Percentiles rank a stretch among this genome's conserved stretches.
Conservation (phyloP, 2,113 vertebrate species). For the Microtus richardsoni region DNA sequence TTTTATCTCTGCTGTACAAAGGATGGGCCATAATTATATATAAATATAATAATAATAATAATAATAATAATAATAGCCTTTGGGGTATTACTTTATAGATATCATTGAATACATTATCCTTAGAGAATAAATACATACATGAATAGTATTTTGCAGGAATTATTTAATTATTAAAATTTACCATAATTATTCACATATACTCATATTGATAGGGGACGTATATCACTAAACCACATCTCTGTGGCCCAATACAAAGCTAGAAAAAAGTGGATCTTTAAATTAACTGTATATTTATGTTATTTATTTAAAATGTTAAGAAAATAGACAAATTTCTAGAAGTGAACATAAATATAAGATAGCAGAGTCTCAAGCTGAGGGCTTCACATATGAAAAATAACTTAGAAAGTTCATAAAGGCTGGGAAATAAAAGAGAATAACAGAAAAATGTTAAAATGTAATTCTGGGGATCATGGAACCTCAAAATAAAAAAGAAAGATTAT, state of each 20-base stretch:
- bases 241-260: background rate
- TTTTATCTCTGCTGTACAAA: background rate
- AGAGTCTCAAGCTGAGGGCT: background rate
- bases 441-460: background rate
- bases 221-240: background rate
- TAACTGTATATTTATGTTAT: background rate
- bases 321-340: background rate
- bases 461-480: background rate
- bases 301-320: background rate
- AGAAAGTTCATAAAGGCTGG: background rate
- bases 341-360: background rate
- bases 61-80: background rate
- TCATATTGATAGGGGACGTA: background rate
- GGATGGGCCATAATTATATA: background rate
- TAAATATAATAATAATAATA: background rate
- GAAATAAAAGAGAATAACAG: background rate
- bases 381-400: background rate
- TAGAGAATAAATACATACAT: background rate
- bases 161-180: constrained; percentile 29
- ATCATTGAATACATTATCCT: background rate
- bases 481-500: background rate
- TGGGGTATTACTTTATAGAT: background rate
- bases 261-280: constrained; percentile 16
- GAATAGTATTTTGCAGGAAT: background rate
- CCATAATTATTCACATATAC: background rate